Percentiles rank a stretch among this genome's conserved stretches.
Evolutionary conservation across 2,888 invertebrate species (phyloP).

Genomic region (Chrysotoxum bicinctum): DNA sequence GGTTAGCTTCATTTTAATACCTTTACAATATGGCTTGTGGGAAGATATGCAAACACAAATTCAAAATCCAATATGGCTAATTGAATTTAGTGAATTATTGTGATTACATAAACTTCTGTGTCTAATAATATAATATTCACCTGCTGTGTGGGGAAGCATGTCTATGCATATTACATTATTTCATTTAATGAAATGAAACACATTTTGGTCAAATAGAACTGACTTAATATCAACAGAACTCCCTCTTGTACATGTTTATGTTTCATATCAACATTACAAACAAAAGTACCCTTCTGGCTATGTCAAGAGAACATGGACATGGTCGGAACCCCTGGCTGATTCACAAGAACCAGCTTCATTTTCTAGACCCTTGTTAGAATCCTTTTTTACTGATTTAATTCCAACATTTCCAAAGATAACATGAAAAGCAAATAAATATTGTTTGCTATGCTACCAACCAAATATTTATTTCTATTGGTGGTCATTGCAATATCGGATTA

Average conservation of each 20-base stretch:
- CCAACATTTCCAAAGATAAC: conserved; percentile 24
- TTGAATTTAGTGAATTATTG: conserved; percentile 27
- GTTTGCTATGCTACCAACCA: conserved; percentile 47
- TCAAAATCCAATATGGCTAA: conserved; percentile 23
- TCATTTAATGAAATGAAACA: conserved; percentile 17
- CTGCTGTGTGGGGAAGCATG: neutral
- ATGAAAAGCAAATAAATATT: conserved; percentile 63
- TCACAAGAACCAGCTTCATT: neutral
- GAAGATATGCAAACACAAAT: neutral
- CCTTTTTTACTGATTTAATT: conserved; percentile 36
- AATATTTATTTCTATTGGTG: conserved; percentile 51
- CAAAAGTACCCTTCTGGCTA: neutral
- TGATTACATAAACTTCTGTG: conserved; percentile 7
- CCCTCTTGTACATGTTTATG: neutral
- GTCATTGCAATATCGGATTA: conserved; percentile 66
- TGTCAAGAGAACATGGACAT: conserved; percentile 16
- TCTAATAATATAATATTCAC: neutral
- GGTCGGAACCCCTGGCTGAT: neutral
- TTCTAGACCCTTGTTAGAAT: neutral
- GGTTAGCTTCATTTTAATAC: neutral
- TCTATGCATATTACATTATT: neutral
- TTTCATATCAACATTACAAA: neutral
- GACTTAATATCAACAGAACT: neutral
- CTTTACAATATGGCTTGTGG: neutral
- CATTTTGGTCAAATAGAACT: neutral